Base-by-base conservation (phyloP, 2,797 vertebrate genomes). In the Spinus pinus region DNA sequence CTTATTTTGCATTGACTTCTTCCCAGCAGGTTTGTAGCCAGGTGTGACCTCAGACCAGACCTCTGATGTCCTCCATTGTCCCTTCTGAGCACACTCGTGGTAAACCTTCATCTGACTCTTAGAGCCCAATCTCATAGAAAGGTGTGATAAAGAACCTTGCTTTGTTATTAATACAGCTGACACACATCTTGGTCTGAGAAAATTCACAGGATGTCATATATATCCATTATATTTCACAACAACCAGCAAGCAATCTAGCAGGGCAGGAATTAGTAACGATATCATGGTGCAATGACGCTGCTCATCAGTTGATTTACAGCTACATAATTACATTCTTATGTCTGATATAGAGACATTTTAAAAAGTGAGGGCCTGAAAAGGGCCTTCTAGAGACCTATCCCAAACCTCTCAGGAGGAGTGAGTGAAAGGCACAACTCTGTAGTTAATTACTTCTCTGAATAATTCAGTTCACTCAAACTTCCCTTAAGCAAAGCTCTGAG, bases 211-310 rank as follows among this genome's bases (percentile, higher is more conserved):
- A 51, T 70, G 77, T 79, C 56, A 6, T 18, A 16, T 49, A 41
- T 44, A 88, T 60, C 72, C 62, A 33, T 64, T 62, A 1, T 50
- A 71, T 91, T 96, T 90, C 92, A 93, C 82, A 96, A 93, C 33
- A 41, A 88, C 56, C 14, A 75, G 65, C 44, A 86, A 58, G 18
- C 60, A 74, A 74, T 86, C 80, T 71, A 77, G 77, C 66, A 91
- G 70, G 30, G 53, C 77, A 84, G 71, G 88, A 90, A 93, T 50
- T 70, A 72, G 31, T 75, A 91, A 81, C 2, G 0, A 75, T 72
- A 88, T 44, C 30, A 3, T 62, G 47, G 39, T 72, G 70, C 25
- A 86, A 94, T 1, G 8, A 78, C 51, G 58, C 15, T 83, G 37
- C 24, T 66, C 27, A 12, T 88, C 69, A 60, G 30, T 13, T 70